Evolutionary conservation across 2,113 vertebrate genomes (phyloP).

Genomic region (Tetraodon nigroviridis): DNA sequence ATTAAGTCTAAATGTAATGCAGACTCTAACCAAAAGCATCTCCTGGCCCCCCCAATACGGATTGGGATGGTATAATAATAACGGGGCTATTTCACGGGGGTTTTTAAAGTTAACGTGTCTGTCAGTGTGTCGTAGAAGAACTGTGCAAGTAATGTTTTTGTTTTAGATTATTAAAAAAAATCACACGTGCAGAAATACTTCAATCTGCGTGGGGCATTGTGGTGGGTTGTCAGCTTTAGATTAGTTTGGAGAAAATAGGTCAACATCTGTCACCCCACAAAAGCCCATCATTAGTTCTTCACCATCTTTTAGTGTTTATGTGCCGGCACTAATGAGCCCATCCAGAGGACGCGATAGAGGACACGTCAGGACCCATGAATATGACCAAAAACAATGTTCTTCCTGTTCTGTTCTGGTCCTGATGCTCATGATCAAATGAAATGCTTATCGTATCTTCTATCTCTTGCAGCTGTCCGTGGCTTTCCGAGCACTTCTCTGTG

Average conservation of each 20-base stretch:
- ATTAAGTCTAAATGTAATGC: no score
- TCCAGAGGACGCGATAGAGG: neutral
- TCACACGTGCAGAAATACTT: conserved; percentile 6
- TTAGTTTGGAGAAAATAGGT: conserved; percentile 68
- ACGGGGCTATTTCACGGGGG: no score
- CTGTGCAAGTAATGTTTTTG: neutral
- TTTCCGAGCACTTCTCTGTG: conserved; percentile 86
- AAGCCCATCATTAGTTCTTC: conserved; percentile 44
- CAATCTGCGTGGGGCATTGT: conserved; percentile 23
- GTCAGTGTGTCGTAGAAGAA: neutral
- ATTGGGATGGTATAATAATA: no score
- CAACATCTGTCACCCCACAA: conserved; percentile 69
- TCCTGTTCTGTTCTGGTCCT: neutral
- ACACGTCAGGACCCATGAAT: no score
- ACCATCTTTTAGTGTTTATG: conserved; percentile 1
- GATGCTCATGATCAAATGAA: neutral
- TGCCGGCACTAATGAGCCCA: neutral
- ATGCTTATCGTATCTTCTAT: neutral
- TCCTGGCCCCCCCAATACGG: no score
- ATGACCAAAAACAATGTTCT: no score
- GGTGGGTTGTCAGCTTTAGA: conserved; percentile 44
- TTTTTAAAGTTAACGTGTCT: no score
- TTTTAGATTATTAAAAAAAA: conserved; percentile 4
- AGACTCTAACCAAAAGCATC: no score
- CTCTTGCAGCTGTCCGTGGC: conserved; percentile 85